Base-by-base conservation (phyloP, 2,113 vertebrate genomes). In the Eleginops maclovinus region DNA sequence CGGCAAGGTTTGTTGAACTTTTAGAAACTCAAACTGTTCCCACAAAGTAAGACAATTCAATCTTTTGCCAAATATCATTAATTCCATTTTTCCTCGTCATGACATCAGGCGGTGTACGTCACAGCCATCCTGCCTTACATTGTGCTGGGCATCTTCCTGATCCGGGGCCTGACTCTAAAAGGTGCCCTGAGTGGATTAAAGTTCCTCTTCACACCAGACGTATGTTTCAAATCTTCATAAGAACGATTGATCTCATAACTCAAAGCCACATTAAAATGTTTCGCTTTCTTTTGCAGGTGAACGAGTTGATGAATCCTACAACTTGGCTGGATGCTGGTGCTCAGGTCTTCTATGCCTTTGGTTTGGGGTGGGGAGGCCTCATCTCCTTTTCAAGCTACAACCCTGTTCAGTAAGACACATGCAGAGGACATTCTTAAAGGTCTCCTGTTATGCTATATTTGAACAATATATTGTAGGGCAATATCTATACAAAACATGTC, bases 371-470 rank as follows among this genome's bases (percentile, higher is more conserved):
- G 26, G 97, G 97, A 31, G 96, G 96, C 7, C 96, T 98, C 73
- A 98, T 98, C 90, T 98, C 97, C 10, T 99, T 99, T 92, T 99
- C 97, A 88, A 98, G 97, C 88, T 99, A 99, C 92, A 98, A 99
- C 83, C 95, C 97, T 1, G 47, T 98, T 68, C 97, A 97, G 97
- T 99, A 94, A 96, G 97, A 93, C 2, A 46, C 8, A 51, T 60
- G 51, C 12, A 40, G 2, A 9, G 10, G 24, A n/a, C 31, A 36
- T 36, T 36, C 6, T 36, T 36, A 36, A n/a, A n/a, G n/a, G n/a
- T n/a, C n/a, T n/a, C n/a, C n/a, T n/a, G n/a, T n/a, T n/a, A n/a
- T n/a, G n/a, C n/a, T n/a, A n/a, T n/a, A n/a, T n/a, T n/a, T n/a
- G n/a, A n/a, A n/a, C n/a, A n/a, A n/a, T n/a, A n/a, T n/a, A n/a